These are phyloP conservation scores for Pachliopta kotzebuea DNA, from an alignment of 2,888 invertebrate genomes.

Conservation along the genomic window DNA sequence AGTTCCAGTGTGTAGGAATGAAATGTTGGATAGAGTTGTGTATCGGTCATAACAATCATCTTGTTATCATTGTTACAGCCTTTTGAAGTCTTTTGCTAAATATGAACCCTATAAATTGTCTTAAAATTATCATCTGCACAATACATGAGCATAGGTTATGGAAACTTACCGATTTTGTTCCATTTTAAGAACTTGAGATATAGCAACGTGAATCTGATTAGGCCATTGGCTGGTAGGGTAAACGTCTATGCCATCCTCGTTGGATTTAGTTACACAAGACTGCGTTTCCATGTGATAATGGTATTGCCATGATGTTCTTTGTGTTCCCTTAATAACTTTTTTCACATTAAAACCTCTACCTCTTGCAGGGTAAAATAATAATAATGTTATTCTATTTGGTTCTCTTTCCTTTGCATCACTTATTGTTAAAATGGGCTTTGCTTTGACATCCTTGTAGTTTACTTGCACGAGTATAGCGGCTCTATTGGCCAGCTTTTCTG, in stretches of 20 bases:
- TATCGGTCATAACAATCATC: no score
- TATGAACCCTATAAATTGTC: no score
- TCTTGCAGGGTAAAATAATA: conserved; percentile 47
- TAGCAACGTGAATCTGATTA: conserved; percentile 73
- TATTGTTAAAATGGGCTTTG: conserved; percentile 53
- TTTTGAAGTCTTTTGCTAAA: no score
- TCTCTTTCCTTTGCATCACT: conserved; percentile 50
- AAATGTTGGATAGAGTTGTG: no score
- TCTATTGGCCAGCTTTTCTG: conserved; percentile 74
- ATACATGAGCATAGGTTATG: no score
- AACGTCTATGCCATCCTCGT: conserved; percentile 84
- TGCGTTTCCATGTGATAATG: conserved; percentile 87
- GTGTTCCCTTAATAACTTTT: conserved; percentile 78
- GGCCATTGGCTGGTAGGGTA: conserved; percentile 80
- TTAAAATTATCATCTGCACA: no score
- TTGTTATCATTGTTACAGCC: no score
- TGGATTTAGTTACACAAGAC: conserved; percentile 79
- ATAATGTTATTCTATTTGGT: conserved; percentile 47
- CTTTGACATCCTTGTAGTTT: conserved; percentile 67
- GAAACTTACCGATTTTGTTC: conserved; percentile 76
- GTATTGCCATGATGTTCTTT: conserved; percentile 81
- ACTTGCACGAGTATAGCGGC: conserved; percentile 82
- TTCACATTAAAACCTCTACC: conserved; percentile 60
- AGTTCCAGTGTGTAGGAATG: no score
- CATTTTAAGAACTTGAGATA: conserved; percentile 75